Conservation (phyloP, 2,888 invertebrate genomes). For the Mythimna pallens region DNA sequence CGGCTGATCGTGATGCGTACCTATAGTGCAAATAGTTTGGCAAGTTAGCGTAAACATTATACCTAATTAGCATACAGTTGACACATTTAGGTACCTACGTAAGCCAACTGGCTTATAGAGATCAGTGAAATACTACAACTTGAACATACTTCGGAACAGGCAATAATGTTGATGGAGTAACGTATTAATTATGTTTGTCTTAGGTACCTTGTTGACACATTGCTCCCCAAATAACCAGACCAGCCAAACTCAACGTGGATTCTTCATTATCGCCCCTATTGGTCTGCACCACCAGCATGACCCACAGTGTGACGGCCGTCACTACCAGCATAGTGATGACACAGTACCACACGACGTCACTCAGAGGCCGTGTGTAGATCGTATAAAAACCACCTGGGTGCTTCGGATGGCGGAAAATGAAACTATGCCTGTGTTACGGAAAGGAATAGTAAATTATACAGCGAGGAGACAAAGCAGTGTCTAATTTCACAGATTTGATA, state of each 20-base stretch:
- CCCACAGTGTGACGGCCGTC: constrained; percentile 68
- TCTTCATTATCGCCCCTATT: constrained; percentile 73
- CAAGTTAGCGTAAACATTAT: not conserved
- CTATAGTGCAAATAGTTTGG: constrained; percentile 3
- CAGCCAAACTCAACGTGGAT: constrained; percentile 83
- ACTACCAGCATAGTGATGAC: constrained; percentile 78
- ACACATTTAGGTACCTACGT: not conserved
- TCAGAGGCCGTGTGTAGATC: constrained; percentile 92
- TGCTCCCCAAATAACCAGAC: constrained; percentile 85
- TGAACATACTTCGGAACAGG: not conserved
- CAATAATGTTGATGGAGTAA: not conserved
- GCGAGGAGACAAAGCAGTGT: not conserved
- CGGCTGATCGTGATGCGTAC: not conserved
- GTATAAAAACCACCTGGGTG: constrained; percentile 90
- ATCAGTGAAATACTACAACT: too few relatives aligned
- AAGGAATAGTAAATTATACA: not conserved
- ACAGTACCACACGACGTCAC: constrained; percentile 90
- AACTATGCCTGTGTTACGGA: constrained; percentile 87
- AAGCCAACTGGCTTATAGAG: too few relatives aligned
- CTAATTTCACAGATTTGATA: too few relatives aligned
- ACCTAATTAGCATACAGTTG: not conserved
- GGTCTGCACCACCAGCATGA: constrained; percentile 73
- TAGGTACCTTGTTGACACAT: constrained; percentile 86
- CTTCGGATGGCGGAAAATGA: constrained; percentile 93
- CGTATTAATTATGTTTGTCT: not conserved